Evolutionary conservation across 2,888 invertebrate species (phyloP).

Genomic region (Orgyia antiqua): DNA sequence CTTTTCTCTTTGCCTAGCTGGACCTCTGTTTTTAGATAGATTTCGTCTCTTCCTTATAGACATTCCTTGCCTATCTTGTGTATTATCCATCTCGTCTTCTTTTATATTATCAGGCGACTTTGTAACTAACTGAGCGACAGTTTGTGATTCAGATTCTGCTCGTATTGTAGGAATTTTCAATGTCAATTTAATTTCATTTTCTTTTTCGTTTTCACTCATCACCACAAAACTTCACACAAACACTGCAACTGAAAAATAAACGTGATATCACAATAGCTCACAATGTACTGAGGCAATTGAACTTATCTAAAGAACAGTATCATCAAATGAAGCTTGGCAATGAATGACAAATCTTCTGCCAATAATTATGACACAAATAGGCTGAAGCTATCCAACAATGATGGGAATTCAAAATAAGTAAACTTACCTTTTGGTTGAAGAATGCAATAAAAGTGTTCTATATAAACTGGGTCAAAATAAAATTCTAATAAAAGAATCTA

Average conservation of each 20-base stretch:
- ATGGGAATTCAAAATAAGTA: constrained; percentile 32
- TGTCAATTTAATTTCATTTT: constrained; percentile 32
- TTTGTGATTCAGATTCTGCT: constrained; percentile 58
- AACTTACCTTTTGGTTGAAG: constrained; percentile 55
- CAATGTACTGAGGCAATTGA: constrained; percentile 39
- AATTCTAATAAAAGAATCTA: constrained; percentile 72
- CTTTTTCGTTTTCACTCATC: constrained; percentile 51
- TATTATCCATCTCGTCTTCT: constrained; percentile 48
- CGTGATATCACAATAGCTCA: constrained; percentile 33
- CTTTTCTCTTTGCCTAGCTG: constrained; percentile 68
- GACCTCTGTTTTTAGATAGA: constrained; percentile 75
- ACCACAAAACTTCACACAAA: constrained; percentile 24
- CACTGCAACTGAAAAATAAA: constrained; percentile 43
- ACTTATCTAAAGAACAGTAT: constrained; percentile 32
- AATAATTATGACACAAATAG: constrained; percentile 49
- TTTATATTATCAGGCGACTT: constrained; percentile 40
- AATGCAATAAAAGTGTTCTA: constrained; percentile 45
- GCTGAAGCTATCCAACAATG: constrained; percentile 41
- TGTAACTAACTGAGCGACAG: constrained; percentile 39
- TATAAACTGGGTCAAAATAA: constrained; percentile 53
- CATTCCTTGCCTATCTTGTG: constrained; percentile 66
- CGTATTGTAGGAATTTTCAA: constrained; percentile 50
- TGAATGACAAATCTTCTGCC: constrained; percentile 44
- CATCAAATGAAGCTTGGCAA: constrained; percentile 49
- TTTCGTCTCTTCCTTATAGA: constrained; percentile 80